Conservation (phyloP, 2,113 vertebrate genomes). For the Neogale vison region DNA sequence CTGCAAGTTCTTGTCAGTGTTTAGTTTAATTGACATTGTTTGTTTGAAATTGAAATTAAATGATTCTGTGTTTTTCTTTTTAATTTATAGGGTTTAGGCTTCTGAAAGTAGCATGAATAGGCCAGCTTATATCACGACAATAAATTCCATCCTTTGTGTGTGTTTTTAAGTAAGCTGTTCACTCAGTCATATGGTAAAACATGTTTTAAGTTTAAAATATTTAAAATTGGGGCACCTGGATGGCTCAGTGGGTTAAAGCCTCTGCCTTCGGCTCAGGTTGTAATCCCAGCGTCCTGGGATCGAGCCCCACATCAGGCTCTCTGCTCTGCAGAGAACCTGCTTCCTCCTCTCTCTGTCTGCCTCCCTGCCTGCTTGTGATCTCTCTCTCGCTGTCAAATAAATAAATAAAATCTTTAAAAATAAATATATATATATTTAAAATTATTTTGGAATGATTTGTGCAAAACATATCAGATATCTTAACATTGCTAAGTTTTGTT, state of each 20-base stretch:
- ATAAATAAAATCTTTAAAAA: too few species aligned
- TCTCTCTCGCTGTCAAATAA: too few species aligned
- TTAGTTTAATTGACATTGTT: conserved; percentile 74
- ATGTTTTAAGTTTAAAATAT: conserved; percentile 54
- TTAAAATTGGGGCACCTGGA: conserved; percentile 47
- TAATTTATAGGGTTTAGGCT: conserved; percentile 79
- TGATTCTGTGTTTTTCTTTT: conserved; percentile 68
- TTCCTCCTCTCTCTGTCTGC: too few species aligned
- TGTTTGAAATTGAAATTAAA: conserved; percentile 80
- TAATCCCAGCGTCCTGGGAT: too few species aligned
- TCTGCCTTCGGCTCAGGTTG: too few species aligned
- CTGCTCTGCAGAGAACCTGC: too few species aligned
- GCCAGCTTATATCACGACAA: conserved; percentile 76
- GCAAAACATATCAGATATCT: conserved; percentile 80
- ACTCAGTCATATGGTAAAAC: conserved; percentile 56
- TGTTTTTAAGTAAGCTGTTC: conserved; percentile 69
- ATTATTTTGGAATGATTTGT: conserved; percentile 73
- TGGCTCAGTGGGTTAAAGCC: too few species aligned
- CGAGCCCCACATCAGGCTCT: too few species aligned
- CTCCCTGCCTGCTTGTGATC: too few species aligned
- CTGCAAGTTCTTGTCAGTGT: conserved; percentile 75
- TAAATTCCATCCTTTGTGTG: conserved; percentile 60
- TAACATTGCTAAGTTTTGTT: conserved; percentile 33
- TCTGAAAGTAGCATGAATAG: conserved; percentile 75
- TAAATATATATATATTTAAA: conserved; percentile 44